phyloP scores from a whole-genome alignment of 2,888 invertebrate species.

The Habroteleia sp. region DNA sequence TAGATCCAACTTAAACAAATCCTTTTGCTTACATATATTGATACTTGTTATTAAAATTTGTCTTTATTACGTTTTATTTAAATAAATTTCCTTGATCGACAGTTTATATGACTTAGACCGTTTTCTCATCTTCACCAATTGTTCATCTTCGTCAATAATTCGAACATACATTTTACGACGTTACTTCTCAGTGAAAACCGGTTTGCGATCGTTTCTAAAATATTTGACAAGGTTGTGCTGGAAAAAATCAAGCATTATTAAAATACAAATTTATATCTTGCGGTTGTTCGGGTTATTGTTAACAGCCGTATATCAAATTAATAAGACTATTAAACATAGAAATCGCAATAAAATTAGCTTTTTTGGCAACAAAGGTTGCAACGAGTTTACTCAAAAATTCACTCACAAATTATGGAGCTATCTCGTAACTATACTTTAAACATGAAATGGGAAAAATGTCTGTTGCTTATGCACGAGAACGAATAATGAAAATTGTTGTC shows the following conservation, averaged over 20 bases:
- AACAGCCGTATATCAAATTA: conserved; percentile 52
- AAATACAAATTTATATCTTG: conserved; percentile 46
- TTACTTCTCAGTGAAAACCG: conserved; percentile 28
- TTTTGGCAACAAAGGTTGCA: conserved; percentile 34
- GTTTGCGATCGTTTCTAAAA: conserved; percentile 44
- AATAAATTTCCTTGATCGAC: too few species aligned
- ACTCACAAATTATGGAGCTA: conserved; percentile 45
- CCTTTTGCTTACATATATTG: too few species aligned
- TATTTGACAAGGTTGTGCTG: conserved; percentile 48
- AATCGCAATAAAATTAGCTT: conserved; percentile 52
- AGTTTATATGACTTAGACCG: not conserved
- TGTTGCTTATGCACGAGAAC: conserved; percentile 6
- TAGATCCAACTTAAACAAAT: too few species aligned
- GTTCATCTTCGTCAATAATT: conserved; percentile 38
- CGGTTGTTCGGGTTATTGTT: conserved; percentile 48
- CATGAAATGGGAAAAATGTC: conserved; percentile 5
- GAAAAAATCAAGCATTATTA: conserved; percentile 50
- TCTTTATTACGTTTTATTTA: too few species aligned
- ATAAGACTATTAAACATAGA: conserved; percentile 54
- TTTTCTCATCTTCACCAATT: conserved; percentile 6
- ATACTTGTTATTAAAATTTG: too few species aligned
- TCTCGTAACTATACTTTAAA: conserved; percentile 37
- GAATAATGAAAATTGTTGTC: conserved; percentile 24
- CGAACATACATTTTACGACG: conserved; percentile 17
- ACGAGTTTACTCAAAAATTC: conserved; percentile 40